phyloP scores from a whole-genome alignment of 2,888 invertebrate genomes.

The Clepsis dumicolana region DNA sequence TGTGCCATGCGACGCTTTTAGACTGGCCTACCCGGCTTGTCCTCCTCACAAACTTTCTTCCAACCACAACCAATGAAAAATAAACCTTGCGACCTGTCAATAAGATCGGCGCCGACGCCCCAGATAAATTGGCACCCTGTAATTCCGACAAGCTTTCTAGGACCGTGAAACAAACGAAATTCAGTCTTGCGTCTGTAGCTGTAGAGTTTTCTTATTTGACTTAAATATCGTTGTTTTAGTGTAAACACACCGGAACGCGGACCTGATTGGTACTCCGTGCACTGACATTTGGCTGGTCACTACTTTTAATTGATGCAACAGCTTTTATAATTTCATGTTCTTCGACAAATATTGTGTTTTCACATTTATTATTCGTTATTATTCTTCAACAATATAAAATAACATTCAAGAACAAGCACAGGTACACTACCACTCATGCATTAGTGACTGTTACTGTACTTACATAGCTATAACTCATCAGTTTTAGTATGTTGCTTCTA shows the following conservation, averaged over 20 bases:
- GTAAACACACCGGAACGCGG: slow-evolving; percentile 69
- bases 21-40: slow-evolving; percentile 72
- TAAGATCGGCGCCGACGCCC: slow-evolving; percentile 56
- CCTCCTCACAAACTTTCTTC: slow-evolving; percentile 69
- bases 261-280: slow-evolving; percentile 63
- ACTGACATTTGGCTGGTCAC: slow-evolving; percentile 77
- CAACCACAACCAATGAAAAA: slow-evolving; percentile 62
- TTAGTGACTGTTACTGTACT: neutral
- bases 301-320: slow-evolving; percentile 55
- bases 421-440: neutral
- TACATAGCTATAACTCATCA: neutral
- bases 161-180: slow-evolving; percentile 53
- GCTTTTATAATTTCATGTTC: slow-evolving; percentile 24
- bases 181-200: slow-evolving; percentile 58
- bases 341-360: neutral
- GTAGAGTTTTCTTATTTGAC: slow-evolving; percentile 52
- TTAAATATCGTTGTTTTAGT: slow-evolving; percentile 48
- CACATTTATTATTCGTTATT: neutral
- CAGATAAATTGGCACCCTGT: slow-evolving; percentile 55
- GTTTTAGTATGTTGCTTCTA: neutral
- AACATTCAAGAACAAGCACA: neutral
- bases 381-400: neutral
- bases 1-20: slow-evolving; percentile 80
- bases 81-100: slow-evolving; percentile 60
- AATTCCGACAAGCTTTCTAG: slow-evolving; percentile 61